phyloP scores from a whole-genome alignment of 2,888 invertebrate genomes.

The Agrotis ipsilon region DNA sequence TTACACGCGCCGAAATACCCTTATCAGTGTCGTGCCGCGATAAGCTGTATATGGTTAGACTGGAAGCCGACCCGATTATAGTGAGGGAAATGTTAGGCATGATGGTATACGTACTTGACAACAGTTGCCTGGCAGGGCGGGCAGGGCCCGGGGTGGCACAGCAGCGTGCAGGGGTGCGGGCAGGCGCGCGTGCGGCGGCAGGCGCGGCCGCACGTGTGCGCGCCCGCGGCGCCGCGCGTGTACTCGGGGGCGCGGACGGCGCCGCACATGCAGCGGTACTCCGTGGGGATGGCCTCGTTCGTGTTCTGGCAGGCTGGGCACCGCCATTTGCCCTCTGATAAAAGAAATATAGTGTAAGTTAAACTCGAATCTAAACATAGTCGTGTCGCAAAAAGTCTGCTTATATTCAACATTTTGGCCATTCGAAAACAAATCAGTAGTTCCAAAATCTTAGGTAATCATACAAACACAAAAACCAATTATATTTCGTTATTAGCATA shows the following conservation, averaged over 20 bases:
- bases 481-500: too few species aligned
- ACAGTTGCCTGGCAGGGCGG: conserved; percentile 96
- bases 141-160: conserved; percentile 99
- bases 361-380: too few species aligned
- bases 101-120: conserved; percentile 81
- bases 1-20: too few species aligned
- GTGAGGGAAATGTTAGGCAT: too few species aligned
- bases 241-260: conserved; percentile 94
- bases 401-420: too few species aligned
- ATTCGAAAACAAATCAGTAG: too few species aligned
- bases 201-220: conserved; percentile 97
- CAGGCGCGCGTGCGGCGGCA: conserved; percentile 93
- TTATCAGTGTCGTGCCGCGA: too few species aligned
- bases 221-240: conserved; percentile 93
- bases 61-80: too few species aligned
- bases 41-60: too few species aligned
- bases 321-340: conserved; percentile 95
- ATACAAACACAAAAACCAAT: too few species aligned
- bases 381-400: too few species aligned
- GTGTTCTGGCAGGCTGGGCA: conserved; percentile 99
- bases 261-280: conserved; percentile 98
- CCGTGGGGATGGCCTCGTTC: conserved; percentile 93
- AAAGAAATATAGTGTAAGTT: not conserved
- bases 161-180: conserved; percentile 94
- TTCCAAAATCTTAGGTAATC: too few species aligned